Percentiles rank a stretch among this genome's conserved stretches.
Conservation (phyloP, 1,140 invertebrate species). For the Palaemon carinicauda region DNA sequence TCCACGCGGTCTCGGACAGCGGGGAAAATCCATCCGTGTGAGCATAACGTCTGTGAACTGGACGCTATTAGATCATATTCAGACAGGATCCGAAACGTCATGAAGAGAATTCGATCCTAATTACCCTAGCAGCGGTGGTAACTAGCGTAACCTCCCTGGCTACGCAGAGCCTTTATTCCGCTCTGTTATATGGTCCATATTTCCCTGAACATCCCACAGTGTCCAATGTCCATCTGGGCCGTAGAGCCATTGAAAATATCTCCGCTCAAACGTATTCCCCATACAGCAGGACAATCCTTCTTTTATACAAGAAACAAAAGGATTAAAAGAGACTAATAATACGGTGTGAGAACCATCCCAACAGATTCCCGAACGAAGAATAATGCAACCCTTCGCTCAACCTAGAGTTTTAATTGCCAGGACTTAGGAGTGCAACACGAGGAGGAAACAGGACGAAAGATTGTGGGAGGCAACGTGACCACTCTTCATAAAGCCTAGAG, state of each 20-base stretch:
- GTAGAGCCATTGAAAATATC: conserved; percentile 42
- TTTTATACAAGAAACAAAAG: conserved; percentile 55
- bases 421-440: neutral
- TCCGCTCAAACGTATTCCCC: conserved; percentile 52
- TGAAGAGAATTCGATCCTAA: conserved; percentile 57
- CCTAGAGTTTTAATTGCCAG: neutral
- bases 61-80: conserved; percentile 57
- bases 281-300: conserved; percentile 48
- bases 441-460: neutral
- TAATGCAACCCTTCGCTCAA: neutral
- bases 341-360: conserved; percentile 48
- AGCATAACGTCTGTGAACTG: conserved; percentile 43
- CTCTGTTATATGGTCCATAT: conserved; percentile 24
- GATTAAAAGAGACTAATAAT: conserved; percentile 57
- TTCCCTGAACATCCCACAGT: conserved; percentile 11
- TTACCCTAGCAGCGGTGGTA: conserved; percentile 10
- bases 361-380: neutral
- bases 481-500: neutral
- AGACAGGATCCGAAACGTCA: conserved; percentile 53
- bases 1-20: neutral
- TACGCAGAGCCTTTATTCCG: conserved; percentile 12
- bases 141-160: conserved; percentile 21
- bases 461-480: neutral
- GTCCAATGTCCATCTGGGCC: conserved; percentile 41
- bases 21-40: conserved; percentile 46